phyloP scores from a whole-genome alignment of 1,140 invertebrate species.

The Bombus affinis region DNA sequence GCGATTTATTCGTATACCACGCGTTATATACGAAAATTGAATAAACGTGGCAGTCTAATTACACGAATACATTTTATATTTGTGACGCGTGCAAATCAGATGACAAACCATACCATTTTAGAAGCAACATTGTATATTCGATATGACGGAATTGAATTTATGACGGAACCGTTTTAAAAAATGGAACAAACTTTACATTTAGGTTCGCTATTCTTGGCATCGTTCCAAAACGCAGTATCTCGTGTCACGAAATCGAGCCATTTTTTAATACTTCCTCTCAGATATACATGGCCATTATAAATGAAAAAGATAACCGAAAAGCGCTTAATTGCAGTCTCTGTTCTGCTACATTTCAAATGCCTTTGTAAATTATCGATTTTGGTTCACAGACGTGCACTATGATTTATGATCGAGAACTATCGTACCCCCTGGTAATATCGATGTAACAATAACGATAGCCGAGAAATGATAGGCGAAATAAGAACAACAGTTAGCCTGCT shows the following conservation, averaged over 20 bases:
- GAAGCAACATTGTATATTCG: background rate
- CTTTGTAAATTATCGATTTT: too few relatives aligned
- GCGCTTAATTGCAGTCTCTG: too few relatives aligned
- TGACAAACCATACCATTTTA: background rate
- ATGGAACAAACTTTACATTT: background rate
- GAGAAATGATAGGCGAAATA: background rate
- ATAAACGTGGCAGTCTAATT: too few relatives aligned
- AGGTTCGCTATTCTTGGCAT: background rate
- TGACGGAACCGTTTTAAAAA: constrained; percentile 1
- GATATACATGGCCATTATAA: background rate
- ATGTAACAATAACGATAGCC: too few relatives aligned
- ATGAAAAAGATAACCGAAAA: background rate
- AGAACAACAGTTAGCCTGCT: background rate
- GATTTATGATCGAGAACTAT: too few relatives aligned
- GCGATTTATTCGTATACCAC: too few relatives aligned
- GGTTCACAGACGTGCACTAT: too few relatives aligned
- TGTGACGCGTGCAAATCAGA: background rate
- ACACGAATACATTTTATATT: too few relatives aligned
- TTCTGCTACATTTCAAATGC: too few relatives aligned
- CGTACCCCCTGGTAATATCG: too few relatives aligned
- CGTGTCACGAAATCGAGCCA: background rate
- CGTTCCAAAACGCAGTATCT: background rate
- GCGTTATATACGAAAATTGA: too few relatives aligned
- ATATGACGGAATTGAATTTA: background rate
- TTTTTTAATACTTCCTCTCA: background rate